Conservation (phyloP, 2,888 invertebrate species). For the Branchellion lobata region DNA sequence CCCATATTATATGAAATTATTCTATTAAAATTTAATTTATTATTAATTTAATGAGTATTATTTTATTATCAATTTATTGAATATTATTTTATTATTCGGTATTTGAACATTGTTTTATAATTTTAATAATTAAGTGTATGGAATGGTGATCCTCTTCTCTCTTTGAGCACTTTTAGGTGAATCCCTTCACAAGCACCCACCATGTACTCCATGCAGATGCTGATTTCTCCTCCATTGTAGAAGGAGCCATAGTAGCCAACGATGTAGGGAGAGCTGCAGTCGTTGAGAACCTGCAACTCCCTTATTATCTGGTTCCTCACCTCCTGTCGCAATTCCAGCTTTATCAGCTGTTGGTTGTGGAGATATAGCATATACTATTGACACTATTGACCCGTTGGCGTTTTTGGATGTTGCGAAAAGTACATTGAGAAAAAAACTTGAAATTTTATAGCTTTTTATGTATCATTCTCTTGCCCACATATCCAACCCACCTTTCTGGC, state of each 20-base stretch:
- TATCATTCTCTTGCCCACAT: no score
- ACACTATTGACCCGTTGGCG: background rate
- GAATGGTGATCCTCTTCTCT: no score
- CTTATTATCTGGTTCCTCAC: slow-evolving; percentile 97
- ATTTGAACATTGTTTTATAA: no score
- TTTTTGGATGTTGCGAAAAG: background rate
- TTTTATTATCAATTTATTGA: no score
- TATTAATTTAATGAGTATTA: no score
- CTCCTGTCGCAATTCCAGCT: slow-evolving; percentile 96
- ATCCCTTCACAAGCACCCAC: slow-evolving; percentile 55
- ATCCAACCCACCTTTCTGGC: slow-evolving; percentile 76
- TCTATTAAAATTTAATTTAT: no score
- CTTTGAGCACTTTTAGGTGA: no score
- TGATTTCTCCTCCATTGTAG: slow-evolving; percentile 95
- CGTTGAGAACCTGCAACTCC: slow-evolving; percentile 92
- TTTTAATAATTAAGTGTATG: no score
- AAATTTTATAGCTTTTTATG: no score
- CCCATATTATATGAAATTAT: no score
- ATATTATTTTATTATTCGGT: no score
- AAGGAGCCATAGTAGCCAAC: slow-evolving; percentile 99
- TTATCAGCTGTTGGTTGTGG: slow-evolving; percentile 74
- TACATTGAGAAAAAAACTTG: background rate
- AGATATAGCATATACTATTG: background rate
- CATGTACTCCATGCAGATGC: slow-evolving; percentile 99
- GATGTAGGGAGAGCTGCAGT: slow-evolving; percentile 98